A percentile compares a stretch with the other conserved stretches of the same genome.
These are phyloP conservation scores for Rhadina sibilatrix DNA, from an alignment of 2,113 vertebrate genomes.

Conservation along the genomic window DNA sequence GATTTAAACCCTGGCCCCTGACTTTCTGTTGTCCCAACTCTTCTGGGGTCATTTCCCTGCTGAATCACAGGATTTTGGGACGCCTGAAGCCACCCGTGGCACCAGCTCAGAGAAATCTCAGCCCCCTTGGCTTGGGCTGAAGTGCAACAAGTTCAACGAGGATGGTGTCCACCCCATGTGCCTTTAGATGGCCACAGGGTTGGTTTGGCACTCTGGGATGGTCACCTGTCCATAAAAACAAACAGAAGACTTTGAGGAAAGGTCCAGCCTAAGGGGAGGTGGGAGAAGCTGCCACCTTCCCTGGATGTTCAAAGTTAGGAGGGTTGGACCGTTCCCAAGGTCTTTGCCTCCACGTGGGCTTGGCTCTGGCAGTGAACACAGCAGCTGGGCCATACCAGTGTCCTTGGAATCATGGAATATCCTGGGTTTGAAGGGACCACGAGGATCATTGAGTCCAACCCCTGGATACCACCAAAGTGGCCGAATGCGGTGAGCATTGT, in stretches of 20 bases:
- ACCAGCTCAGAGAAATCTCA: background rate
- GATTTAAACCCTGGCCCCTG: background rate
- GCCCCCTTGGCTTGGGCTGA: background rate
- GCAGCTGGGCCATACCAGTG: accelerated
- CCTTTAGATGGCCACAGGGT: background rate
- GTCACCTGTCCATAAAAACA: background rate
- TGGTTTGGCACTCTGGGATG: background rate
- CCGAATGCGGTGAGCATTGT: background rate
- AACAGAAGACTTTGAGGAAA: background rate
- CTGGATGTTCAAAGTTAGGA: background rate
- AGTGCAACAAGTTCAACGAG: background rate
- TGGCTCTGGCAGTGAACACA: background rate
- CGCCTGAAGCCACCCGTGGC: background rate
- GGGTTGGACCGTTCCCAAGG: background rate
- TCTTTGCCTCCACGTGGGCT: background rate
- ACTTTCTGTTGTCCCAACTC: background rate
- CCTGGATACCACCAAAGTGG: background rate
- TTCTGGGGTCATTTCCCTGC: background rate
- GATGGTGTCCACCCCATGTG: background rate
- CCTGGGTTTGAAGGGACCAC: background rate
- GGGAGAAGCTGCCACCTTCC: background rate
- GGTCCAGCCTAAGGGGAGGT: background rate
- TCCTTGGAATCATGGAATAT: background rate
- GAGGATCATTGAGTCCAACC: background rate
- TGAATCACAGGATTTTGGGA: background rate